Conservation (phyloP, 2,888 invertebrate species). For the Anagyrus pseudococci region DNA sequence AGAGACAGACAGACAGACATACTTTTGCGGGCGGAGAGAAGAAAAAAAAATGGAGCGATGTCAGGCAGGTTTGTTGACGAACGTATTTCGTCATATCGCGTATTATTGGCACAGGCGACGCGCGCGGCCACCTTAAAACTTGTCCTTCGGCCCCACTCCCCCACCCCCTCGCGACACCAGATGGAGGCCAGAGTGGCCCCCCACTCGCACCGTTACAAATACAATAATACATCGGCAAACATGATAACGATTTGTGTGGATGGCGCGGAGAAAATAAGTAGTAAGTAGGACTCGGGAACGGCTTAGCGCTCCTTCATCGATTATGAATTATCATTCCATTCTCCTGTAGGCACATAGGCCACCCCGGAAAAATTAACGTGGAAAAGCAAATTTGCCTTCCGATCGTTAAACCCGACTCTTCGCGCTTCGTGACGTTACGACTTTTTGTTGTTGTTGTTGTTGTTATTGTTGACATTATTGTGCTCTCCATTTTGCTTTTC, state of each 20-base stretch:
- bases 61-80: too few relatives aligned
- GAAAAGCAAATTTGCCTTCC: conserved; percentile 11
- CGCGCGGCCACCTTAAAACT: too few relatives aligned
- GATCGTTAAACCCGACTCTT: not conserved
- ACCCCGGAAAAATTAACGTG: conserved; percentile 16
- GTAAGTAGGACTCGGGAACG: too few relatives aligned
- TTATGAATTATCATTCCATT: conserved; percentile 21
- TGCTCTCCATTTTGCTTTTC: too few relatives aligned
- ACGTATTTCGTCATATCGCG: too few relatives aligned
- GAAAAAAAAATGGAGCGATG: too few relatives aligned
- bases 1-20: too few relatives aligned
- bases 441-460: too few relatives aligned
- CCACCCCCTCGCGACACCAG: not conserved
- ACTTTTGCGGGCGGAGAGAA: too few relatives aligned
- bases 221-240: not conserved
- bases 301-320: conserved; percentile 18
- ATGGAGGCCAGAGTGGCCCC: not conserved
- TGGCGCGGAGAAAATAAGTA: not conserved
- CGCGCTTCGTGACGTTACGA: not conserved
- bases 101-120: too few relatives aligned
- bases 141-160: not conserved
- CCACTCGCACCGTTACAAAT: not conserved
- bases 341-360: not conserved
- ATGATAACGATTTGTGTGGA: not conserved
- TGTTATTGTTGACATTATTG: too few relatives aligned